Evolutionary conservation across 2,113 vertebrate species (phyloP).

Genomic region (Daubentonia madagascariensis): DNA sequence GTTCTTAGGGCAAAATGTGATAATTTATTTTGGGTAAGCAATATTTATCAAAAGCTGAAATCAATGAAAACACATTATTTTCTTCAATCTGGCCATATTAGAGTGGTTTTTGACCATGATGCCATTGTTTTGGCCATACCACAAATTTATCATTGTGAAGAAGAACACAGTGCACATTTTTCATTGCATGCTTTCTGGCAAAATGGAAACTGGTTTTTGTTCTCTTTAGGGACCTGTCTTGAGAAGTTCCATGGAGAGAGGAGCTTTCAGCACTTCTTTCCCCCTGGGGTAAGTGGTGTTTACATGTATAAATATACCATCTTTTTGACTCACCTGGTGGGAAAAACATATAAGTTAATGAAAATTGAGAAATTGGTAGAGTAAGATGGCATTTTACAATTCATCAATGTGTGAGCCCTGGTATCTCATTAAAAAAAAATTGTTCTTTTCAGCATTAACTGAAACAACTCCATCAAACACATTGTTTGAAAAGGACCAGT

Average conservation of each 20-base stretch:
- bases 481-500: neutral
- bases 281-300: neutral
- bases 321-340: neutral
- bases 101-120: neutral
- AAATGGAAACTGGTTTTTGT: neutral
- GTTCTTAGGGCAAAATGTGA: neutral
- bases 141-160: conserved; percentile 21
- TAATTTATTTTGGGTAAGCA: conserved; percentile 9
- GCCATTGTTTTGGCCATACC: neutral
- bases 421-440: neutral
- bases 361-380: conserved; percentile 3
- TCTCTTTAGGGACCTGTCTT: neutral
- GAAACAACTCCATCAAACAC: neutral
- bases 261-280: neutral
- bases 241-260: neutral
- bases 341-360: conserved; percentile 29
- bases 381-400: conserved; percentile 1
- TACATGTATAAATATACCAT: neutral
- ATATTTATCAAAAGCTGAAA: conserved; percentile 41
- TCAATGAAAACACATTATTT: conserved; percentile 47
- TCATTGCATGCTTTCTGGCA: neutral
- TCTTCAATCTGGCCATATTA: neutral
- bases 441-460: neutral
- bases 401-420: neutral
- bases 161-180: neutral